phyloP scores from a whole-genome alignment of 1,140 invertebrate species.

The Musca domestica region DNA sequence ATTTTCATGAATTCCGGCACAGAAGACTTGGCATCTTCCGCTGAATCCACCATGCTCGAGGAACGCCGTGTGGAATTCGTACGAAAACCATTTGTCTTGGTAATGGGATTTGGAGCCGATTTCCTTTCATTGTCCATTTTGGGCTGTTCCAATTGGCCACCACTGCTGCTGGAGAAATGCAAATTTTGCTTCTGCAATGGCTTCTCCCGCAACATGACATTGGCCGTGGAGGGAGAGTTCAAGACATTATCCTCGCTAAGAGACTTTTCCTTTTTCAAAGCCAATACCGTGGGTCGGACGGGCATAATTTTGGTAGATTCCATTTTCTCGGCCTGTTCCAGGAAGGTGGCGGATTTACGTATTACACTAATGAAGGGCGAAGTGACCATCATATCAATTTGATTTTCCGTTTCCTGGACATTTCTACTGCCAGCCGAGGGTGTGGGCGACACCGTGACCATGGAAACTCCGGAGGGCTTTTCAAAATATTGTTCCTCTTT shows the following conservation, averaged over 20 bases:
- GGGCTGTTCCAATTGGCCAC: not conserved
- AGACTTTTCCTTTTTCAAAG: constrained; percentile 29
- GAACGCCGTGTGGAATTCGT: not conserved
- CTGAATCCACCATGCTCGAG: constrained; percentile 25
- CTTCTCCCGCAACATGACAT: constrained; percentile 20
- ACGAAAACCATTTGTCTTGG: constrained; percentile 1
- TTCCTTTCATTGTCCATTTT: constrained; percentile 22
- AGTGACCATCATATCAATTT: constrained; percentile 48
- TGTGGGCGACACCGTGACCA: not conserved
- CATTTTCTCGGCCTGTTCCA: constrained; percentile 19
- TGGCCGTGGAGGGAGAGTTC: not conserved
- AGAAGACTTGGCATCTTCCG: not conserved
- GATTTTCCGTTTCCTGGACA: constrained; percentile 46
- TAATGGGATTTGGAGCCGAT: constrained; percentile 28
- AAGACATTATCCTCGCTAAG: not conserved
- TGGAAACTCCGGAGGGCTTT: no score
- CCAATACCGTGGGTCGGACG: constrained; percentile 37
- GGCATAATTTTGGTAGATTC: not conserved
- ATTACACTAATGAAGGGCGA: constrained; percentile 47
- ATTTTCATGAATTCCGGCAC: constrained; percentile 71
- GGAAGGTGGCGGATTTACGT: constrained; percentile 36
- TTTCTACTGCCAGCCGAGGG: constrained; percentile 24
- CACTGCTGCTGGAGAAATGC: no score
- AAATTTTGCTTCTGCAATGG: not conserved
- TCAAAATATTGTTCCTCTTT: not conserved